These are phyloP conservation scores for Melanotaenia parkinsoni DNA, from an alignment of 2,797 vertebrate genomes.

Conservation along the genomic window DNA sequence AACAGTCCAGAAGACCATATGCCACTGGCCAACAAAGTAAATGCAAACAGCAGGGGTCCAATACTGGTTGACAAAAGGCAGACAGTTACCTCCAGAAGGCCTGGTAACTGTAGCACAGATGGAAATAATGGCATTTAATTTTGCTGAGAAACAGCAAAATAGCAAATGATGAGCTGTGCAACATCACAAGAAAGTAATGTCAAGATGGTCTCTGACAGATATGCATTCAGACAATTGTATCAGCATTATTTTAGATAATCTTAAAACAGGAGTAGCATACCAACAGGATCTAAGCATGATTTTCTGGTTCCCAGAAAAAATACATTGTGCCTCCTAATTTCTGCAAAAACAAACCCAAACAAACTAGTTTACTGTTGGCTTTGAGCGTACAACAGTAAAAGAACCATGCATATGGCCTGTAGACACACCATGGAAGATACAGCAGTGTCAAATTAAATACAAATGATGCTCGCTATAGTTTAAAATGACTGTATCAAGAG, in stretches of 20 bases:
- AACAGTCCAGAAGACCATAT: conserved; percentile 49
- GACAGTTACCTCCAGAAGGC: conserved; percentile 27
- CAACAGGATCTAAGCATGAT: neutral
- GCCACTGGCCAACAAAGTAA: conserved; percentile 37
- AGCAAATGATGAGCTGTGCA: neutral
- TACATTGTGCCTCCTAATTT: too few relatives aligned
- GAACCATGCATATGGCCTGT: too few relatives aligned
- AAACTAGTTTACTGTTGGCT: too few relatives aligned
- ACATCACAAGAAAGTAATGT: too few relatives aligned
- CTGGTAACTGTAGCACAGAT: conserved; percentile 29
- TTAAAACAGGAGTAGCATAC: neutral
- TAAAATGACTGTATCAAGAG: too few relatives aligned
- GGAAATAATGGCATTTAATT: conserved; percentile 2
- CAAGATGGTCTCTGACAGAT: too few relatives aligned
- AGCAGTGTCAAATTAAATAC: too few relatives aligned
- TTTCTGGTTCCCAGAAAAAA: neutral
- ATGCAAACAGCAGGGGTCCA: conserved; percentile 50
- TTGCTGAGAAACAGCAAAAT: neutral
- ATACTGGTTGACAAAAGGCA: conserved; percentile 30
- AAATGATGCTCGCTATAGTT: too few relatives aligned
- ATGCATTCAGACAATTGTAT: neutral
- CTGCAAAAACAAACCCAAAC: too few relatives aligned
- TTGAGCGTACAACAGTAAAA: too few relatives aligned
- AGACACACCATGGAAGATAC: too few relatives aligned
- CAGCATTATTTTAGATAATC: neutral